Conservation (phyloP, 1,140 invertebrate genomes). For the Argopecten irradians region DNA sequence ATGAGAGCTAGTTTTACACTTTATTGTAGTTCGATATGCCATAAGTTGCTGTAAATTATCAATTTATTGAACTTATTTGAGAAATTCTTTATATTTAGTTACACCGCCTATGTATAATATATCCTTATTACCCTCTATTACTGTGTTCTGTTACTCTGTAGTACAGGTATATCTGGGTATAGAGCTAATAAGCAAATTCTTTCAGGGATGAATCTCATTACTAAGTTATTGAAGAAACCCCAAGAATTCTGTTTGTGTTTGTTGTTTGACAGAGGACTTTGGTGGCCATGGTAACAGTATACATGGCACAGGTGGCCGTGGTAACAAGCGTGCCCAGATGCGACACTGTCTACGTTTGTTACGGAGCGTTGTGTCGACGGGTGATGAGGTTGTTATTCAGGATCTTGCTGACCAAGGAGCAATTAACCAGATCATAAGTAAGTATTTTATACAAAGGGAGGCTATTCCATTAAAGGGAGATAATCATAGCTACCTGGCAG, state of each 20-base stretch:
- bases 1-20: too few relatives aligned
- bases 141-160: too few relatives aligned
- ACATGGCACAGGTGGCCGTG: conserved; percentile 74
- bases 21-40: too few relatives aligned
- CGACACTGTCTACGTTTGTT: conserved; percentile 74
- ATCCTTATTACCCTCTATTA: too few relatives aligned
- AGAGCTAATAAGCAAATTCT: neutral
- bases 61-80: too few relatives aligned
- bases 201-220: neutral
- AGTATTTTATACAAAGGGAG: conserved; percentile 33
- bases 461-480: neutral
- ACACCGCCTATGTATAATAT: too few relatives aligned
- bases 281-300: conserved; percentile 77
- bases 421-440: conserved; percentile 74
- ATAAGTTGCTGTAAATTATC: too few relatives aligned
- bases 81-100: too few relatives aligned
- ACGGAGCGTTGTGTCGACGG: conserved; percentile 72
- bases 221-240: neutral
- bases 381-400: conserved; percentile 70
- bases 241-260: neutral
- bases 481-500: too few relatives aligned
- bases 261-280: conserved; percentile 70
- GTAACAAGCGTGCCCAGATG: conserved; percentile 77
- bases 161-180: too few relatives aligned
- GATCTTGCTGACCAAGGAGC: conserved; percentile 76